A percentile compares a stretch with the other conserved stretches of the same genome.
phyloP scores from a whole-genome alignment of 37 sponge, comb jelly and placozoan genomes.

The Halichondria panicea region DNA sequence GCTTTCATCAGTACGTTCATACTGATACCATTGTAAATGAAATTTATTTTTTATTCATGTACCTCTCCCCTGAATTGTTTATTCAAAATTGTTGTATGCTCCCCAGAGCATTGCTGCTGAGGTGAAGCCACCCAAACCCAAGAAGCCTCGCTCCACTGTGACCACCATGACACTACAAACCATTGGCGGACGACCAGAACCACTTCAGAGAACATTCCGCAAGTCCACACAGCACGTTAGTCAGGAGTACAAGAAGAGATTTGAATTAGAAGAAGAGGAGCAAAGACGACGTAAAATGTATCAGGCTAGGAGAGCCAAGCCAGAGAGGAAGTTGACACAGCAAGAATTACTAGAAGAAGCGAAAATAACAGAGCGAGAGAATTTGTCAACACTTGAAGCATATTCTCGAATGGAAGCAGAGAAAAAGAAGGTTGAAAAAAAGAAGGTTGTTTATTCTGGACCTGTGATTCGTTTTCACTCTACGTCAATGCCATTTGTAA shows the following conservation, averaged over 20 bases:
- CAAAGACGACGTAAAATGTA: constrained; percentile 27
- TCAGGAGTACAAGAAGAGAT: constrained; percentile 31
- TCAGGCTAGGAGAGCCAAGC: neutral
- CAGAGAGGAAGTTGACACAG: constrained; percentile 67
- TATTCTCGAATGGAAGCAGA: constrained; percentile 88
- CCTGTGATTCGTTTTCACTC: constrained; percentile 84
- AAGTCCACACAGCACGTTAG: constrained; percentile 62
- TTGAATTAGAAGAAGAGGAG: constrained; percentile 49
- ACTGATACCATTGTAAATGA: too few relatives aligned
- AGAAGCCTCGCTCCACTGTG: neutral
- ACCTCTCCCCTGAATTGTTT: neutral
- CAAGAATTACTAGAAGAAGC: constrained; percentile 94
- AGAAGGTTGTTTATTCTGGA: constrained; percentile 59
- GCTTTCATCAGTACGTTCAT: too few relatives aligned
- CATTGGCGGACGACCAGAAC: neutral
- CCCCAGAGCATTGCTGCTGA: neutral
- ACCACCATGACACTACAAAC: neutral
- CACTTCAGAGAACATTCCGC: constrained; percentile 24
- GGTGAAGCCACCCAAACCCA: constrained; percentile 1
- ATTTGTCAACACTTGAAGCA: constrained; percentile 86
- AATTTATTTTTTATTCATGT: neutral
- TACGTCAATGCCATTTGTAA: constrained; percentile 71
- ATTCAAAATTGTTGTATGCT: neutral
- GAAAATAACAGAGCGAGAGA: constrained; percentile 86
- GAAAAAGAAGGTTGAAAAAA: constrained; percentile 69